Conservation (phyloP, 2,797 vertebrate genomes). For the Etheostoma nigrum region DNA sequence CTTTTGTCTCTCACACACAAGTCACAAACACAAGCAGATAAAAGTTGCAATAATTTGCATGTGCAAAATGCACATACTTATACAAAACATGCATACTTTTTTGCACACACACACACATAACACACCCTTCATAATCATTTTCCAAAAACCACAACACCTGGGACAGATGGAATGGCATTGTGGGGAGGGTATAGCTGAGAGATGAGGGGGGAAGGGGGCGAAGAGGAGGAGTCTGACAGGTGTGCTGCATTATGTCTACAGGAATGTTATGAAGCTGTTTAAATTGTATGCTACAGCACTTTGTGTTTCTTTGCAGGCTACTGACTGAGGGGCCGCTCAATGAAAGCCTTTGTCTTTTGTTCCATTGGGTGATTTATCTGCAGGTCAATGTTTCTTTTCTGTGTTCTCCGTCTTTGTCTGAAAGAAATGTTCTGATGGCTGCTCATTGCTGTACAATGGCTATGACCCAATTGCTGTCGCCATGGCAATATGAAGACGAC, state of each 20-base stretch:
- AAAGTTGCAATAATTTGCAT: slow-evolving; percentile 11
- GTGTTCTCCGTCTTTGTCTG: slow-evolving; percentile 26
- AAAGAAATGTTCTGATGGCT: slow-evolving; percentile 54
- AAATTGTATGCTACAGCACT: slow-evolving; percentile 37
- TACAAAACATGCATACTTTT: neutral
- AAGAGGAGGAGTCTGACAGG: slow-evolving; percentile 62
- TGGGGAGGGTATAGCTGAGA: slow-evolving; percentile 64
- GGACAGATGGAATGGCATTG: slow-evolving; percentile 76
- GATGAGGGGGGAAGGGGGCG: slow-evolving; percentile 35
- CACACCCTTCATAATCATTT: slow-evolving; percentile 54
- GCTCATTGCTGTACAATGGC: slow-evolving; percentile 56
- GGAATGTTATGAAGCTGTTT: slow-evolving; percentile 37
- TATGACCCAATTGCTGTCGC: slow-evolving; percentile 64
- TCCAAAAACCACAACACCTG: slow-evolving; percentile 72
- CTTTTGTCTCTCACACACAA: slow-evolving; percentile 33
- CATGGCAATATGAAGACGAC: slow-evolving; percentile 65
- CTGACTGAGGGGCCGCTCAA: slow-evolving; percentile 26
- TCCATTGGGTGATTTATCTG: slow-evolving; percentile 58
- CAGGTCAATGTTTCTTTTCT: slow-evolving; percentile 54
- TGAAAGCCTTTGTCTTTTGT: slow-evolving; percentile 56
- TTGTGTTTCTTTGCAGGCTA: neutral
- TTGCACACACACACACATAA: neutral
- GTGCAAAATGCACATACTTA: neutral
- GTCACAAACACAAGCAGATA: slow-evolving; percentile 15
- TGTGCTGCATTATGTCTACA: slow-evolving; percentile 57